These are phyloP conservation scores for Malachius bipustulatus DNA, from an alignment of 2,888 invertebrate species.

Conservation along the genomic window DNA sequence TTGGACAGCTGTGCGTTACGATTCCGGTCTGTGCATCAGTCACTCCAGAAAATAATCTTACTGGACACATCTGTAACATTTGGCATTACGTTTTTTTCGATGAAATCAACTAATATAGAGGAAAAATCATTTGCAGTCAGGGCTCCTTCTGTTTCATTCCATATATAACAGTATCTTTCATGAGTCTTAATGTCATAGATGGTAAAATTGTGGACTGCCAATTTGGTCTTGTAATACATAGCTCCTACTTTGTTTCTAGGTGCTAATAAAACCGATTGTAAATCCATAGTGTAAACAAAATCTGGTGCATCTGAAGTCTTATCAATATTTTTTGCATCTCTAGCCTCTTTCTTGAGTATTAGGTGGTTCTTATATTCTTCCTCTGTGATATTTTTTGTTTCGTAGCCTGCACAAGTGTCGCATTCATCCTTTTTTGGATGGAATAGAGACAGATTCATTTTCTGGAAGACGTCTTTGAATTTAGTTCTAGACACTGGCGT, in stretches of 20 bases:
- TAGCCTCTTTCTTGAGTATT: constrained; percentile 12
- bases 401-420: constrained; percentile 9
- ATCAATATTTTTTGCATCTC: constrained; percentile 12
- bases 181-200: constrained; percentile 4
- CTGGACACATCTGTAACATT: not conserved
- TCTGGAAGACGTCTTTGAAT: not conserved
- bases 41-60: constrained; percentile 11
- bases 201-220: constrained; percentile 7
- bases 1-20: constrained; percentile 10
- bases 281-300: constrained; percentile 6
- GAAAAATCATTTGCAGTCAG: not conserved
- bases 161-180: constrained; percentile 2
- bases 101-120: not conserved
- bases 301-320: constrained; percentile 5
- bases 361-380: constrained; percentile 9
- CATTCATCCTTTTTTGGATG: constrained; percentile 5
- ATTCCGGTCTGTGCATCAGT: constrained; percentile 13
- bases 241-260: constrained; percentile 4
- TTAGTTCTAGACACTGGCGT: not conserved
- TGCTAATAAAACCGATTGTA: constrained; percentile 5
- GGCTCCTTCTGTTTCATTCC: not conserved
- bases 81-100: not conserved
- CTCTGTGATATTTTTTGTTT: constrained; percentile 10
- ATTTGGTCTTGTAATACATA: constrained; percentile 7
- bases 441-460: not conserved